phyloP scores from a whole-genome alignment of 2,113 vertebrate genomes.

The Condylura cristata region DNA sequence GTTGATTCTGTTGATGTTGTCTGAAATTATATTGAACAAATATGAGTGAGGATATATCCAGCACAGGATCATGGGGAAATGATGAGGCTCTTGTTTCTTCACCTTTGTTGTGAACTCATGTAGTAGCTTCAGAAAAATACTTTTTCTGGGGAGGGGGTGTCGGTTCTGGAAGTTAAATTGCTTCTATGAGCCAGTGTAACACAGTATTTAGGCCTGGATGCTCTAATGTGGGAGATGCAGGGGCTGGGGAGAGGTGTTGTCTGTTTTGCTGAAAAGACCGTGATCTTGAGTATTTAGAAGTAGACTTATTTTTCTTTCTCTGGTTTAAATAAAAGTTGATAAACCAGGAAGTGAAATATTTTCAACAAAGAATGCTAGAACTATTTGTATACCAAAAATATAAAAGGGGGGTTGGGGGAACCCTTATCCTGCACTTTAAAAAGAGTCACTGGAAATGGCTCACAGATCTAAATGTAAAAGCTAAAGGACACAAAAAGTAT shows the following conservation, averaged over 20 bases:
- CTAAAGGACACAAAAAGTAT: not conserved
- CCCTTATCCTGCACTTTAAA: not conserved
- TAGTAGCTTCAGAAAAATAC: slow-evolving; percentile 25
- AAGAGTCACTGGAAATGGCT: slow-evolving; percentile 9
- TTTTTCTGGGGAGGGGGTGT: not conserved
- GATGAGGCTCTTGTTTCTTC: not conserved
- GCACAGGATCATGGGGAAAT: not conserved
- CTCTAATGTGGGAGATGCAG: not conserved
- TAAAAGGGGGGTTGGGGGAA: too few relatives aligned
- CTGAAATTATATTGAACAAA: not conserved
- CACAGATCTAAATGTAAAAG: not conserved
- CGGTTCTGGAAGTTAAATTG: not conserved
- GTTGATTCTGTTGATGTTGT: not conserved
- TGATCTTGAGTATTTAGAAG: slow-evolving; percentile 26
- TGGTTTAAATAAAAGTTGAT: slow-evolving; percentile 13
- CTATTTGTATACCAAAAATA: not conserved
- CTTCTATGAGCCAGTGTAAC: not conserved
- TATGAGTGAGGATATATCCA: not conserved
- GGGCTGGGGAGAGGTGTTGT: not conserved
- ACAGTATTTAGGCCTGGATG: not conserved
- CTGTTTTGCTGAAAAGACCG: not conserved
- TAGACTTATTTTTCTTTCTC: not conserved
- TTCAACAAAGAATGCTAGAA: not conserved
- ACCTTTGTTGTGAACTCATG: not conserved
- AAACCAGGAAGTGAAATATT: not conserved